Conservation (phyloP, 1,140 invertebrate genomes). For the Zaprionus capensis region DNA sequence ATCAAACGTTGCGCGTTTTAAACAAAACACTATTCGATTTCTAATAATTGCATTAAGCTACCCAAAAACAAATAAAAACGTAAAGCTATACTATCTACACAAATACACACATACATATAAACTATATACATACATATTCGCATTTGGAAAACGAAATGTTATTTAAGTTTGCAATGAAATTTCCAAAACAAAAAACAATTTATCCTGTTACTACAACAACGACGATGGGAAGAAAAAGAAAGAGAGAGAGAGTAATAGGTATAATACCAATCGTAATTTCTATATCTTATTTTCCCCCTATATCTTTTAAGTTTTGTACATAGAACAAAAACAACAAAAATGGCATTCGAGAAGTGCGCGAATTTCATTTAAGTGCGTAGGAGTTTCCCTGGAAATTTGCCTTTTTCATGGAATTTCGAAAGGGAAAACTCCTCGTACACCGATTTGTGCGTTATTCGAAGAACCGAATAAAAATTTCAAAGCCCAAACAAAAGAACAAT, state of each 20-base stretch:
- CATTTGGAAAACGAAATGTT: slow-evolving; percentile 43
- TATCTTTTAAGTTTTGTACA: slow-evolving; percentile 75
- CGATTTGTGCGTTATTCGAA: slow-evolving; percentile 35
- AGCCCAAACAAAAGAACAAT: slow-evolving; percentile 61
- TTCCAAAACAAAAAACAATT: slow-evolving; percentile 12
- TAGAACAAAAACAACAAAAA: slow-evolving; percentile 62
- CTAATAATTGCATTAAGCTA: slow-evolving; percentile 77
- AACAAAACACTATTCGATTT: slow-evolving; percentile 73
- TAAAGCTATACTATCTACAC: slow-evolving; percentile 73
- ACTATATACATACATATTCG: slow-evolving; percentile 43
- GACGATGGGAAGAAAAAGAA: not conserved
- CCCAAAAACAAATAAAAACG: slow-evolving; percentile 36
- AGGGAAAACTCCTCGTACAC: slow-evolving; percentile 46
- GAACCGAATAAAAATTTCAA: slow-evolving; percentile 53
- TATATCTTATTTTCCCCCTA: slow-evolving; percentile 38
- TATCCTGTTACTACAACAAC: slow-evolving; percentile 24
- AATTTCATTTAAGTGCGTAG: slow-evolving; percentile 17
- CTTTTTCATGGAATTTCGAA: slow-evolving; percentile 49
- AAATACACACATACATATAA: slow-evolving; percentile 48
- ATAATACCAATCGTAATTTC: slow-evolving; percentile 30
- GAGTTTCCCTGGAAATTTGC: slow-evolving; percentile 59
- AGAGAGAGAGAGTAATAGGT: slow-evolving; percentile 7
- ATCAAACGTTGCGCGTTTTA: slow-evolving; percentile 72
- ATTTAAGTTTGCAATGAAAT: slow-evolving; percentile 50
- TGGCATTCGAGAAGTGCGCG: slow-evolving; percentile 47